Evolutionary conservation across 1,140 invertebrate species (phyloP), one percentile per base, ranked within the genome.

Genomic region (Radopholus similis): DNA sequence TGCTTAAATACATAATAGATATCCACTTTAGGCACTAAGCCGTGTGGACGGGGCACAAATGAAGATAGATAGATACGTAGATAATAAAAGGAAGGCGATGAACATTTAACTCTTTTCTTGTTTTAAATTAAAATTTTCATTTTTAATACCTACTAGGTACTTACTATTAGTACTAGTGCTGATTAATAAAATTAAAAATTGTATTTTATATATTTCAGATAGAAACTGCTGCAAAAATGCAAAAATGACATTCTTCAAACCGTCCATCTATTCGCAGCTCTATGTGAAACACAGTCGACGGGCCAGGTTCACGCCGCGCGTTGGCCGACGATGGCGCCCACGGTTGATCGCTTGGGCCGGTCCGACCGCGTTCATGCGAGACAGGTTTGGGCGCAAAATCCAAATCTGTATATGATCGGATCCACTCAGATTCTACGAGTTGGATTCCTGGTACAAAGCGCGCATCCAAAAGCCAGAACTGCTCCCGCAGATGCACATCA

Each of bases 371-470:
- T 81, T 81, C 53, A 63, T 70, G 30, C 72, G 70, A 18, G 72
- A 80, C 38, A 72, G 78, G 78, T 79, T 1, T 70, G 1, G 9
- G 51, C 34, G 6, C 26, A 58, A 13, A 63, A 75, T 4, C 28
- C 18, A 70, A n/a, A 32, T 28, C 35, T 0, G 4, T 58, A 18
- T 23, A 34, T 35, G 9, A 11, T 70, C 42, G 18, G 4, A 72
- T 76, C 42, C n/a, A 67, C 26, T 35, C 60, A 81, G 79, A 59
- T 81, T 74, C 42, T 81, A 81, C 38, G 78, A 82, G 56, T 40
- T 66, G 11, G 79, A 81, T 54, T 62, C 59, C 18, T 81, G 79
- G 79, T 81, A 81, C 66, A 81, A 81, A 63, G 79, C 79, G 21
- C 74, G 79, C 15, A 81, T 81, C 65, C 70, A 76, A 26, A 80